Base-by-base conservation (phyloP, 2,797 vertebrate genomes). In the Acanthurus lineatus region DNA sequence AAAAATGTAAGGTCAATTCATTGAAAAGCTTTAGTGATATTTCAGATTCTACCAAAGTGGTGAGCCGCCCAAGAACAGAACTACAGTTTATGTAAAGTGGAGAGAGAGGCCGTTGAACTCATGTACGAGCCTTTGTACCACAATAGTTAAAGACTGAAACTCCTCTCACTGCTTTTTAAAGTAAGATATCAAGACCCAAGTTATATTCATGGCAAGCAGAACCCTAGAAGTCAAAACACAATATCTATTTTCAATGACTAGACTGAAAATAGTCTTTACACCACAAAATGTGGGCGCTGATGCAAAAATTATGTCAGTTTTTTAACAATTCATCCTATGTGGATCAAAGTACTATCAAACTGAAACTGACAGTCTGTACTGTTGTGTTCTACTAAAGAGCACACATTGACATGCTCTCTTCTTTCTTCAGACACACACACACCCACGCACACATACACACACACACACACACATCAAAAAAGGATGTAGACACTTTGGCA, bases 301-400 rank as follows among this genome's bases (percentile, higher is more conserved):
- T 79, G 81, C 77, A 87, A 83, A 87, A 86, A 75, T 78, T 17
- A 63, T 84, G 79, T 83, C 73, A 65, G n/a, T 83, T 76, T 78
- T 87, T 78, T 78, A 84, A 86, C 63, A 73, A 68, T 83, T 80
- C 35, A 45, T 83, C 61, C 71, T 72, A 71, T 53, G 66, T 54
- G 80, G 88, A 92, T 91, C 84, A 89, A 89, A 92, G 79, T 25
- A 32, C 22, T 9, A 58, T 84, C 72, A 76, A 86, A 90, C 74
- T 64, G 60, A 86, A 91, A 77, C 69, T 82, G 83, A 81, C 83
- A 81, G 68, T 62, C 35, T 70, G 61, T 71, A 77, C 79, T 73
- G 86, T 83, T 66, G 78, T 84, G 74, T 73, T 82, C 68, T 59
- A 73, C 69, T 58, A 44, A 53, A 69, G 53, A 53, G 63, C 76